These are phyloP conservation scores for Hirudo medicinalis DNA, from an alignment of 1,140 invertebrate genomes.

Conservation along the genomic window DNA sequence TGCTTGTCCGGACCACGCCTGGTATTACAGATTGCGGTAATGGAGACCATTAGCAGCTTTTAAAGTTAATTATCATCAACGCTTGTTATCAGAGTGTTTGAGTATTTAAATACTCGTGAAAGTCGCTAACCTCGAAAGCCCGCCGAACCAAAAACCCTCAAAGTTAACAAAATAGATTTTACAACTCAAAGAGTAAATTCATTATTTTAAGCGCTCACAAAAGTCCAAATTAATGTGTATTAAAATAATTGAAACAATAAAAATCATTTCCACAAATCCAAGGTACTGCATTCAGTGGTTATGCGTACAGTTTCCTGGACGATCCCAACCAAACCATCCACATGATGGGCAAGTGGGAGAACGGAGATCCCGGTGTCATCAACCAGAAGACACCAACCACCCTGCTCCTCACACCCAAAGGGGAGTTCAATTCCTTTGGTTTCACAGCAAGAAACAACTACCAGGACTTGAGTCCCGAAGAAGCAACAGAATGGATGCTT, in stretches of 20 bases:
- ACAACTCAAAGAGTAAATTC: neutral
- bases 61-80: too few species aligned
- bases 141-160: neutral
- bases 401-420: slow-evolving; percentile 47
- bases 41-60: too few species aligned
- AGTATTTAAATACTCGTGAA: too few species aligned
- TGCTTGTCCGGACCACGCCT: too few species aligned
- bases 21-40: too few species aligned
- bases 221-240: neutral
- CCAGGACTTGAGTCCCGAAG: slow-evolving; percentile 47
- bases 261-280: slow-evolving; percentile 46
- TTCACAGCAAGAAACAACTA: slow-evolving; percentile 48
- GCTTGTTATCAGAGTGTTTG: too few species aligned
- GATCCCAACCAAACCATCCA: slow-evolving; percentile 46
- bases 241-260: neutral
- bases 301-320: slow-evolving; percentile 49
- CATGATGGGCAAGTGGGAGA: slow-evolving; percentile 53
- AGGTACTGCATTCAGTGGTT: slow-evolving; percentile 52
- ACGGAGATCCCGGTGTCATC: slow-evolving; percentile 48
- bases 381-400: slow-evolving; percentile 52
- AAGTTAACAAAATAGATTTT: neutral
- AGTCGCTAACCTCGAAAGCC: too few species aligned
- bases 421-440: slow-evolving; percentile 50
- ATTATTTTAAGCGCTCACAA: neutral
- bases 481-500: slow-evolving; percentile 48